Conservation (phyloP, 2,797 vertebrate species). For the Ceyx erithaca region DNA sequence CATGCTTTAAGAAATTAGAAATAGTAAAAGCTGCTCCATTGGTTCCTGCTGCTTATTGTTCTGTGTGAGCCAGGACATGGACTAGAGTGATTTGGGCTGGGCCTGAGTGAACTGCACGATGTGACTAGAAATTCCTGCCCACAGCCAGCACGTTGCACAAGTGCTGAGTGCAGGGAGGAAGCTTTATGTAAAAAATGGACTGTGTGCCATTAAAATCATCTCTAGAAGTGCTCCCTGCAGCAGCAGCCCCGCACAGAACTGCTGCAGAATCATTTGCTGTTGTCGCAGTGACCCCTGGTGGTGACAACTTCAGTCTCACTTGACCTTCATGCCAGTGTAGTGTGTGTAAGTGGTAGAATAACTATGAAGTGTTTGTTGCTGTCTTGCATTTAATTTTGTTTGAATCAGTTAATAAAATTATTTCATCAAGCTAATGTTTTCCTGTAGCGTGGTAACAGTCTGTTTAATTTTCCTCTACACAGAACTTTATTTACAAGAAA, state of each 20-base stretch:
- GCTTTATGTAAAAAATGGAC: fast-evolving
- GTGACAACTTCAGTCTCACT: not conserved
- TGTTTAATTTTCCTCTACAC: slow-evolving; percentile 52
- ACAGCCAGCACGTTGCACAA: no score
- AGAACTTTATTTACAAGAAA: slow-evolving; percentile 96
- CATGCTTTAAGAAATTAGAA: not conserved
- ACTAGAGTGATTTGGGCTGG: not conserved
- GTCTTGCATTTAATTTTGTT: not conserved
- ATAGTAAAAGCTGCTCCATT: not conserved
- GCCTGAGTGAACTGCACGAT: not conserved
- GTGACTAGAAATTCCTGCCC: not conserved
- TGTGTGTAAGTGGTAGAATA: not conserved
- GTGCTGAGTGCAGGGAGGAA: not conserved
- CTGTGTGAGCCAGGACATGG: not conserved
- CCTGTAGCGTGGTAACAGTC: not conserved
- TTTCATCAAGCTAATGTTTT: not conserved
- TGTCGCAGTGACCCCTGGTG: slow-evolving; percentile 53
- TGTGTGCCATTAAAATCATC: not conserved
- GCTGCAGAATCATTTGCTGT: not conserved
- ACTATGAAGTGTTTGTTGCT: not conserved
- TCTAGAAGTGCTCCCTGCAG: fast-evolving
- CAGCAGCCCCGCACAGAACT: no score
- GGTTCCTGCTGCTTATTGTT: not conserved
- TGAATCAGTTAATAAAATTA: not conserved
- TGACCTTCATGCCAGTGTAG: fast-evolving